Percentiles rank a stretch among this genome's conserved stretches.
phyloP scores from a whole-genome alignment of 2,113 vertebrate species.

The Paramormyrops kingsleyae region DNA sequence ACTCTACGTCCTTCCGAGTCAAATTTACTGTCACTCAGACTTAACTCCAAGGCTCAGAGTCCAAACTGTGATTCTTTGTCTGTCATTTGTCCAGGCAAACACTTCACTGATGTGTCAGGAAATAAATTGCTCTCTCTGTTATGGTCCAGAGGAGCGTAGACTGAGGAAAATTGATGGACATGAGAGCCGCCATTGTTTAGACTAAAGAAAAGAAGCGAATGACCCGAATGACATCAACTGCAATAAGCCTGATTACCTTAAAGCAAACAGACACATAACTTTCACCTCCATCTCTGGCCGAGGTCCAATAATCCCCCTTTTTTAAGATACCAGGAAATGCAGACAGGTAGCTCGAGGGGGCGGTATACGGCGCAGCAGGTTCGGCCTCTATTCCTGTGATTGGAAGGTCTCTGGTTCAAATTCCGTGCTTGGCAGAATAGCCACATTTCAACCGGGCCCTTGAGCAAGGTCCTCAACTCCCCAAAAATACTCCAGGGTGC shows the following conservation, averaged over 20 bases:
- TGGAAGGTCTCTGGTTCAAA: not conserved
- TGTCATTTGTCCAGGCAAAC: not conserved
- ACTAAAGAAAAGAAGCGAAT: not conserved
- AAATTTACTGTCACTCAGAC: not conserved
- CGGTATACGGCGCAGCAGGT: not conserved
- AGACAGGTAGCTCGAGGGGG: not conserved
- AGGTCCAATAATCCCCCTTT: not conserved
- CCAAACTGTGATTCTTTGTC: not conserved
- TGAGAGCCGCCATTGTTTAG: slow-evolving; percentile 25
- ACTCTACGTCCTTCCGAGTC: not conserved
- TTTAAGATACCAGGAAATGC: not conserved
- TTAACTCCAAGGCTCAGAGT: not conserved
- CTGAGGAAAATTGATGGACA: not conserved
- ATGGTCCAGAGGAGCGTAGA: not conserved
- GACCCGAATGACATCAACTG: not conserved
- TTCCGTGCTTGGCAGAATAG: not conserved
- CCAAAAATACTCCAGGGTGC: not conserved
- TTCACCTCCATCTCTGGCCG: not conserved
- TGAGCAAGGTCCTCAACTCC: not conserved
- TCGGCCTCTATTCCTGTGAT: not conserved
- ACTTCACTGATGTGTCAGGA: slow-evolving; percentile 6
- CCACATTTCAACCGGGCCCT: not conserved
- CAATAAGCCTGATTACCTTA: slow-evolving; percentile 15
- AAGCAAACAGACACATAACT: slow-evolving; percentile 7
- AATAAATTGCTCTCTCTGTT: slow-evolving; percentile 15